These are phyloP conservation scores for Telmatochromis brichardi DNA, from an alignment of 2,113 vertebrate genomes.

Conservation along the genomic window DNA sequence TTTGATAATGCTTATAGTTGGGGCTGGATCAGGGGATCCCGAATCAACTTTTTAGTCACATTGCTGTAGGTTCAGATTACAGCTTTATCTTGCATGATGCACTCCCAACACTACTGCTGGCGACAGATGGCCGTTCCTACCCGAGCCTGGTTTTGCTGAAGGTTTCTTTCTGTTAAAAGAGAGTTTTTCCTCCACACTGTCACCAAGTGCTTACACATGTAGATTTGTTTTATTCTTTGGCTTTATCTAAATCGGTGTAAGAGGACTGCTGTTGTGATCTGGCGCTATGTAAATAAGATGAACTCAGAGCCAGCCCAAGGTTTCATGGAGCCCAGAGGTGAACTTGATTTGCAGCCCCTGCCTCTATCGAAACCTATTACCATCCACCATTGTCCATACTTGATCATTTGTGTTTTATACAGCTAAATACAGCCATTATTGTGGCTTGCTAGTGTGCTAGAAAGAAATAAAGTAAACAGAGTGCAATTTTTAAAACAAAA, in stretches of 20 bases:
- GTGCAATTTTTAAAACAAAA: background rate
- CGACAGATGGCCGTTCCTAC: background rate
- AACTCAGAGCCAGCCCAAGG: background rate
- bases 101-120: background rate
- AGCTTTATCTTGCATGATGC: background rate
- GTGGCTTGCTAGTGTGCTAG: background rate
- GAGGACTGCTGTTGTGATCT: background rate
- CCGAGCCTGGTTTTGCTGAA: background rate
- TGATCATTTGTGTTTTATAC: background rate
- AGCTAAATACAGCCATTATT: background rate
- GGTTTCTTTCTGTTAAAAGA: background rate
- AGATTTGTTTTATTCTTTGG: background rate
- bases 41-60: background rate
- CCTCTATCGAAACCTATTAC: fast-evolving
- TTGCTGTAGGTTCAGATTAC: background rate
- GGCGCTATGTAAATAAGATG: background rate
- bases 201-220: background rate
- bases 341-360: background rate
- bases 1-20: background rate
- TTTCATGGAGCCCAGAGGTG: background rate
- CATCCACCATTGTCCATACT: background rate
- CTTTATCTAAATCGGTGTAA: background rate
- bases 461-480: background rate
- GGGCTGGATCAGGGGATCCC: background rate
- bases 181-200: background rate